A percentile compares a stretch with the other conserved stretches of the same genome.
These are phyloP conservation scores for Falco naumanni DNA, from an alignment of 2,797 vertebrate genomes.

Conservation along the genomic window DNA sequence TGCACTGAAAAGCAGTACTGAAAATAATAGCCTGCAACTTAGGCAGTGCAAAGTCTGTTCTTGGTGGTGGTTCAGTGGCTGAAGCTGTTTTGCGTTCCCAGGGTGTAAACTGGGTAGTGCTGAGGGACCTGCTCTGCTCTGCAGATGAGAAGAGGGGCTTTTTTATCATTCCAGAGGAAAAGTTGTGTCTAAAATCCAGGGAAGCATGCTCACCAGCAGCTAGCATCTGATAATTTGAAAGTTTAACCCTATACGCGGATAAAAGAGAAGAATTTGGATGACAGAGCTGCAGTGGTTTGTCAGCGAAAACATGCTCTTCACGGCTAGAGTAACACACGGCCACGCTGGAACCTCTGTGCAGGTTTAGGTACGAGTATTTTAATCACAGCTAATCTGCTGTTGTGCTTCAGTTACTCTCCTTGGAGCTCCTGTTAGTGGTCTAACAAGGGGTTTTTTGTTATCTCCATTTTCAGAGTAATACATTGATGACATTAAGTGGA, in stretches of 20 bases:
- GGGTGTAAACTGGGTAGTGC: neutral
- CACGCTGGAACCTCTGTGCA: neutral
- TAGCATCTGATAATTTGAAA: neutral
- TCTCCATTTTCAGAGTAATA: neutral
- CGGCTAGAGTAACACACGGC: rapidly evolving
- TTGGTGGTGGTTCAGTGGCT: neutral
- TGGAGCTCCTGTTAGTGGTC: neutral
- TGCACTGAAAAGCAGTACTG: neutral
- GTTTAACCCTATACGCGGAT: neutral
- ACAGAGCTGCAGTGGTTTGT: neutral
- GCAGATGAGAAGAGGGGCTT: neutral
- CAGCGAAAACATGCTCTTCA: neutral
- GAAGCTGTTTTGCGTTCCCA: neutral
- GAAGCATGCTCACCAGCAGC: neutral
- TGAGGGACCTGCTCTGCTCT: neutral
- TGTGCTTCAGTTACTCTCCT: neutral
- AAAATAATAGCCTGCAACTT: neutral
- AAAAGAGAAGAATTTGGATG: neutral
- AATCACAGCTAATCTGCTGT: neutral
- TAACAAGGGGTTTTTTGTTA: neutral
- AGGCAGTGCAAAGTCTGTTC: neutral
- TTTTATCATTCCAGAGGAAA: neutral
- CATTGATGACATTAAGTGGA: neutral
- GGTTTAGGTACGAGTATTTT: neutral
- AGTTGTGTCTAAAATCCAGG: neutral